Evolutionary conservation across 1,140 invertebrate species (phyloP).

Genomic region (Cydia amplana): DNA sequence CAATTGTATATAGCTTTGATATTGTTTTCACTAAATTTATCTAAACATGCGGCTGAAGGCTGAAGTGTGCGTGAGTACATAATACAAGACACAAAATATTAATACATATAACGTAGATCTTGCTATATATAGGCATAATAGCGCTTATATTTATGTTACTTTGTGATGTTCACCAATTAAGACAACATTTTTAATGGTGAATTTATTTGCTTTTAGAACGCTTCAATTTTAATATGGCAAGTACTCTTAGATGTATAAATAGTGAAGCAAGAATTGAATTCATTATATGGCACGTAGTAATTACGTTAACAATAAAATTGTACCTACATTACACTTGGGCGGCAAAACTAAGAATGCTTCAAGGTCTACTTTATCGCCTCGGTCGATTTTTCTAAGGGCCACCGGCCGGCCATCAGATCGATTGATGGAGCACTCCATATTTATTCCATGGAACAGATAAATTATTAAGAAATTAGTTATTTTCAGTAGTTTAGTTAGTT

Average conservation of each 20-base stretch:
- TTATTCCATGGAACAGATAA: too few relatives aligned
- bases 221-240: constrained; percentile 24
- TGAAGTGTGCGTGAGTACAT: constrained; percentile 73
- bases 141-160: constrained; percentile 3
- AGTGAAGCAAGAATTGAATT: background rate
- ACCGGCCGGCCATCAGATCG: too few relatives aligned
- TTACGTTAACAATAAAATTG: background rate
- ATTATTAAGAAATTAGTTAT: background rate
- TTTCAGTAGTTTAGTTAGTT: too few relatives aligned
- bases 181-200: constrained; percentile 18
- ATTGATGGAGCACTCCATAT: too few relatives aligned
- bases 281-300: background rate
- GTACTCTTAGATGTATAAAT: constrained; percentile 22
- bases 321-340: background rate
- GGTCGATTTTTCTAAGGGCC: background rate
- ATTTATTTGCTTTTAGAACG: constrained; percentile 22
- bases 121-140: constrained; percentile 19
- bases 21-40: constrained; percentile 58
- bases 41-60: constrained; percentile 72
- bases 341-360: background rate
- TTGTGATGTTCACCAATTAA: constrained; percentile 8
- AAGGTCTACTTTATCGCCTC: background rate
- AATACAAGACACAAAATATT: constrained; percentile 34
- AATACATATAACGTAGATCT: constrained; percentile 33
- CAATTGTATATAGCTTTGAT: constrained; percentile 69